phyloP scores from a whole-genome alignment of 2,113 vertebrate genomes.

The Bubo blakistoni region DNA sequence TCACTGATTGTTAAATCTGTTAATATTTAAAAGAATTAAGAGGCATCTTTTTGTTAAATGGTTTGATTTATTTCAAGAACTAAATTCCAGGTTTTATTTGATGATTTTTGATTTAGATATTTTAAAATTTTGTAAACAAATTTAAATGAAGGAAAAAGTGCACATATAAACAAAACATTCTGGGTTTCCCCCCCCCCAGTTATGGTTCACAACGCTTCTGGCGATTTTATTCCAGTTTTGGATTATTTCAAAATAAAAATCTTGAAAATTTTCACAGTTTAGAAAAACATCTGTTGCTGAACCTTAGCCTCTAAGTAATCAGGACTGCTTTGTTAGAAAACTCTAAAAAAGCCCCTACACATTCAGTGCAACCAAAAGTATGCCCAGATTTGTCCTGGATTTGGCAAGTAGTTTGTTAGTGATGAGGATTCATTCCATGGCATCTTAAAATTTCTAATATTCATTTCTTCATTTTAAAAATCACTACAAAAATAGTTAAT shows the following conservation, averaged over 20 bases:
- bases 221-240: background rate
- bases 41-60: background rate
- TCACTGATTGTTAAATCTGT: background rate
- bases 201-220: background rate
- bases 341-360: background rate
- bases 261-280: background rate
- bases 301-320: background rate
- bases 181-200: background rate
- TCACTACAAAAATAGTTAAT: background rate
- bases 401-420: background rate
- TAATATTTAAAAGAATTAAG: background rate
- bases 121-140: background rate
- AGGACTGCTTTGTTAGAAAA: background rate
- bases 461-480: background rate
- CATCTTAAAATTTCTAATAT: background rate
- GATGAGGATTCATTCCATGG: background rate
- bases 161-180: background rate
- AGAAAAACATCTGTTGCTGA: background rate
- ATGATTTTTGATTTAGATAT: background rate
- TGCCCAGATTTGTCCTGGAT: background rate
- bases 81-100: background rate
- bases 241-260: background rate
- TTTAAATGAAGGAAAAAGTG: background rate
- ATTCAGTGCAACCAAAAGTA: background rate
- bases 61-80: background rate